phyloP scores from a whole-genome alignment of 1,140 invertebrate species.

The Brachionus asplanchnoidis region DNA sequence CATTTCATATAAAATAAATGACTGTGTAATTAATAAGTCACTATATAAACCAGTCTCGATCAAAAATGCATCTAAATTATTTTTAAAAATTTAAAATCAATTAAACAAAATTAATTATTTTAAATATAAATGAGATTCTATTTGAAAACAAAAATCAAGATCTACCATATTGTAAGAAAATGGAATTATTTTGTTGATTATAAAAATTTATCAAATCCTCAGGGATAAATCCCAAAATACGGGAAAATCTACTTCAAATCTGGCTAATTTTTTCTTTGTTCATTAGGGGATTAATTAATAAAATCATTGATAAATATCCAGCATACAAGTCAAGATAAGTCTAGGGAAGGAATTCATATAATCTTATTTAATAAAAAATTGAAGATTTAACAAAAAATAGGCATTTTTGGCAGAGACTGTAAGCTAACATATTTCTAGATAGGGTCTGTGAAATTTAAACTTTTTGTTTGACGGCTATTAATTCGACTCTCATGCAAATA shows the following conservation, averaged over 20 bases:
- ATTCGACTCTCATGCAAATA: background rate
- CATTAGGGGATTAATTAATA: background rate
- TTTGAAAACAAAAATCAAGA: background rate
- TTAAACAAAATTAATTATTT: background rate
- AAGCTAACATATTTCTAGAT: background rate
- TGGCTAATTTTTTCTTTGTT: background rate
- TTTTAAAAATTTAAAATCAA: too few species aligned
- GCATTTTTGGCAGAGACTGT: background rate
- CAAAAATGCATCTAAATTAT: background rate
- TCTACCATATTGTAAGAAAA: background rate
- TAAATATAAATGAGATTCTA: background rate
- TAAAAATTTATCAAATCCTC: background rate
- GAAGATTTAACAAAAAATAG: background rate
- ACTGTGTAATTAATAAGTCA: background rate
- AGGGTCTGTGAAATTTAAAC: background rate
- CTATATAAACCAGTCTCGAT: background rate
- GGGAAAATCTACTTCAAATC: background rate
- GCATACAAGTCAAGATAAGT: background rate
- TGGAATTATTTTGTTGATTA: background rate
- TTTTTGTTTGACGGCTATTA: background rate
- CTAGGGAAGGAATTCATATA: background rate
- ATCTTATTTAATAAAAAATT: background rate
- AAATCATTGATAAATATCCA: background rate
- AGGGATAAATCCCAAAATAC: background rate
- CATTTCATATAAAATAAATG: background rate